phyloP scores from a whole-genome alignment of 1,140 invertebrate genomes.

The Drosophila sulfurigaster region DNA sequence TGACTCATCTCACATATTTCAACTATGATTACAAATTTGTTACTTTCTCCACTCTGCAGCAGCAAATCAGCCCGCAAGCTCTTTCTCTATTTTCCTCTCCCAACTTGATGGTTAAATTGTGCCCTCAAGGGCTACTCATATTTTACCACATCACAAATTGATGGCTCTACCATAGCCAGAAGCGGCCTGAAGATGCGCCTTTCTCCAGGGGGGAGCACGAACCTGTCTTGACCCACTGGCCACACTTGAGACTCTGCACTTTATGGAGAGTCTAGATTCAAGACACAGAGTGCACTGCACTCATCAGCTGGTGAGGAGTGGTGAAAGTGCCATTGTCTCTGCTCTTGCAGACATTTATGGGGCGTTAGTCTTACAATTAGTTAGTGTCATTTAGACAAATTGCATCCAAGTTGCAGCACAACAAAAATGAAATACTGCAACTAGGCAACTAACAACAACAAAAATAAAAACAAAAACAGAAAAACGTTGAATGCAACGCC shows the following conservation, averaged over 20 bases:
- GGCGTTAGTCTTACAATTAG: constrained; percentile 80
- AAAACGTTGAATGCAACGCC: constrained; percentile 62
- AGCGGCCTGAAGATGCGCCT: constrained; percentile 23
- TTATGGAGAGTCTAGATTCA: background rate
- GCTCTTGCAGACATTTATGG: constrained; percentile 61
- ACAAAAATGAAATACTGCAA: constrained; percentile 26
- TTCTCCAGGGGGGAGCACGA: constrained; percentile 26
- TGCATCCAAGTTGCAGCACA: constrained; percentile 54
- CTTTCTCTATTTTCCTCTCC: background rate
- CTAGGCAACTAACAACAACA: background rate
- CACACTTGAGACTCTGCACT: constrained; percentile 16
- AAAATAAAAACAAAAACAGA: background rate
- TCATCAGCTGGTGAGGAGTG: background rate
- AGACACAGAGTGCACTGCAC: background rate
- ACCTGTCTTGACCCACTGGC: constrained; percentile 20
- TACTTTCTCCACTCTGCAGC: constrained; percentile 1
- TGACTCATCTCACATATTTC: background rate
- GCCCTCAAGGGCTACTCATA: constrained; percentile 15
- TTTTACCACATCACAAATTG: background rate
- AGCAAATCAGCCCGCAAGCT: background rate
- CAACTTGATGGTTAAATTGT: background rate
- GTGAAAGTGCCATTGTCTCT: constrained; percentile 73
- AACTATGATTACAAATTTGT: background rate
- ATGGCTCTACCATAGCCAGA: background rate
- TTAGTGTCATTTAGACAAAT: constrained; percentile 82